Evolutionary conservation across 2,113 vertebrate species (phyloP).

Genomic region (Terrapene triunguis): DNA sequence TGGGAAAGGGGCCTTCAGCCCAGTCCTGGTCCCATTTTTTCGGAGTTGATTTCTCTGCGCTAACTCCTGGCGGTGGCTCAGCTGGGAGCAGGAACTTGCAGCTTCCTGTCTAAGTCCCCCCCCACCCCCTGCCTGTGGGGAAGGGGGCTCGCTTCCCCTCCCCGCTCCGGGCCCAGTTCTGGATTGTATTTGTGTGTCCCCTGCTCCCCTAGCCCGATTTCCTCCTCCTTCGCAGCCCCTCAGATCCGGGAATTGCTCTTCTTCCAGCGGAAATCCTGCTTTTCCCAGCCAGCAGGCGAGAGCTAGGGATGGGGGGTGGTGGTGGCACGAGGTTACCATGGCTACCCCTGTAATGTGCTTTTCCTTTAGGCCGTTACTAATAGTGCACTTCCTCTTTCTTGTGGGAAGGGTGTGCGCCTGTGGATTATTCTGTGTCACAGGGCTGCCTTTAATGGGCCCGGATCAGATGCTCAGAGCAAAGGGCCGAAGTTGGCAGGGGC

Average conservation of each 20-base stretch:
- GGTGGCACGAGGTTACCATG: background rate
- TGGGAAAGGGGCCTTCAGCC: background rate
- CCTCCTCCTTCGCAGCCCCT: slow-evolving; percentile 64
- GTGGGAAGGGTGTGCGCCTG: background rate
- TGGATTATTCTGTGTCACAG: background rate
- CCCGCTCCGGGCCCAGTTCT: background rate
- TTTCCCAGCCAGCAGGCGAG: slow-evolving; percentile 16
- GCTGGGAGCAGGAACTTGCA: slow-evolving; percentile 58
- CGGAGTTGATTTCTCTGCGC: background rate
- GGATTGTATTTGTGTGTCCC: background rate
- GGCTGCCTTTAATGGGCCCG: background rate
- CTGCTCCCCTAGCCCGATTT: slow-evolving; percentile 38
- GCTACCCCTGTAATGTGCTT: background rate
- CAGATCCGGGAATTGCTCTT: slow-evolving; percentile 74
- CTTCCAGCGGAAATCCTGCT: slow-evolving; percentile 75
- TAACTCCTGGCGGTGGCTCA: slow-evolving; percentile 42
- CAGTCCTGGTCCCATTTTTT: background rate
- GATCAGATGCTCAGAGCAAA: background rate
- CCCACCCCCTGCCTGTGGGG: slow-evolving; percentile 25
- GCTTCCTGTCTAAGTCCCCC: slow-evolving; percentile 56
- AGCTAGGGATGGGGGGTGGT: background rate
- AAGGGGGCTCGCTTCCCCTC: background rate
- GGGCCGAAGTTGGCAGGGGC: background rate
- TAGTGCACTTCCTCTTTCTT: background rate
- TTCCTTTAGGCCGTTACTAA: background rate